Evolutionary conservation across 2,113 vertebrate genomes (phyloP).

Genomic region (Toxotes jaculatrix): DNA sequence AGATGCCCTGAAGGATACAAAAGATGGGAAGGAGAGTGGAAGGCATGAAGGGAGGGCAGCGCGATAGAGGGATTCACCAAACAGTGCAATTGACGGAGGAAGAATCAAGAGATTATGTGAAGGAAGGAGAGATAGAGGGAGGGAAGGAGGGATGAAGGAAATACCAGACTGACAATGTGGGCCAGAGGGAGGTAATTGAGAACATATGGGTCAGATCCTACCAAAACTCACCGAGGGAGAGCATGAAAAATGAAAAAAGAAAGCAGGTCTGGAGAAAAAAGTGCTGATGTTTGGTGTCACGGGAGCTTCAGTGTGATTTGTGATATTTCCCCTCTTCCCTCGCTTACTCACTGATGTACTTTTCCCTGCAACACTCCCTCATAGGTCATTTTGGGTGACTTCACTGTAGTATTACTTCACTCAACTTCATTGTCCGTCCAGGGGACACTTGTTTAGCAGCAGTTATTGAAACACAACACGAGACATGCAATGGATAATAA

Average conservation of each 20-base stretch:
- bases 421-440: constrained; percentile 18
- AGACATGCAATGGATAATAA: constrained; percentile 10
- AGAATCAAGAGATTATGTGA: constrained; percentile 46
- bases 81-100: constrained; percentile 24
- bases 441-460: constrained; percentile 13
- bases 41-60: not conserved
- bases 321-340: constrained; percentile 52
- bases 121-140: constrained; percentile 42
- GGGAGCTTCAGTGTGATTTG: constrained; percentile 54
- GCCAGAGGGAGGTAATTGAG: constrained; percentile 84
- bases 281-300: constrained; percentile 66
- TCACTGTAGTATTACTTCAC: constrained; percentile 46
- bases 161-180: constrained; percentile 87
- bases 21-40: constrained; percentile 4
- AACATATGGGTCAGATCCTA: constrained; percentile 83
- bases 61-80: constrained; percentile 9
- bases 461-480: constrained; percentile 28
- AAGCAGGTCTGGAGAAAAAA: constrained; percentile 41
- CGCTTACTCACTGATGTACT: constrained; percentile 50
- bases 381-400: constrained; percentile 70
- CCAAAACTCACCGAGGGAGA: constrained; percentile 47
- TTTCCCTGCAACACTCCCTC: not conserved
- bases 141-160: constrained; percentile 77
- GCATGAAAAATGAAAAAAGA: constrained; percentile 31
- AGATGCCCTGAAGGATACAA: not conserved